Percentiles rank a stretch among this genome's conserved stretches.
phyloP scores from a whole-genome alignment of 2,888 invertebrate species.

The Anthophora plumipes region DNA sequence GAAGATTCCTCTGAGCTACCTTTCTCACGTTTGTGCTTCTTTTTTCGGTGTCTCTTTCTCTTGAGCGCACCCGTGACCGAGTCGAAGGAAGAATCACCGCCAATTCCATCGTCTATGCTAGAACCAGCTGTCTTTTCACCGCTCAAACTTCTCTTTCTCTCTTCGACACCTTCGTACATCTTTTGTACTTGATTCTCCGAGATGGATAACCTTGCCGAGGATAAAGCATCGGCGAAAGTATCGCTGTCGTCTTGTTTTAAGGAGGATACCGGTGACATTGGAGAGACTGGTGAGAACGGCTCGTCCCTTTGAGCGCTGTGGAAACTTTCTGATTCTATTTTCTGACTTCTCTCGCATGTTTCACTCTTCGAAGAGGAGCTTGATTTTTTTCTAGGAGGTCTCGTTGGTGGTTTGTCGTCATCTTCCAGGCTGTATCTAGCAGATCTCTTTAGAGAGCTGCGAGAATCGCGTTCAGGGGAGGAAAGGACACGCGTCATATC shows the following conservation, averaged over 20 bases:
- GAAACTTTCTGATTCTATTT: conserved; percentile 80
- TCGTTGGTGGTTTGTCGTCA: conserved; percentile 86
- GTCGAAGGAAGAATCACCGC: conserved; percentile 83
- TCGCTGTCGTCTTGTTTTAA: conserved; percentile 81
- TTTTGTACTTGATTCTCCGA: conserved; percentile 63
- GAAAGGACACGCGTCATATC: conserved; percentile 86
- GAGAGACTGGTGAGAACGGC: conserved; percentile 55
- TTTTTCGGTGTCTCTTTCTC: conserved; percentile 78
- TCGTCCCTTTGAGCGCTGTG: conserved; percentile 81
- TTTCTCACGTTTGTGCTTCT: conserved; percentile 72
- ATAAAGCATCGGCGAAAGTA: conserved; percentile 81
- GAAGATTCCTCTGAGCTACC: conserved; percentile 77
- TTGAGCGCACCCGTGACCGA: conserved; percentile 78
- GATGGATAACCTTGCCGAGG: conserved; percentile 69
- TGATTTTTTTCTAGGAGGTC: conserved; percentile 88
- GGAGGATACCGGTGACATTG: conserved; percentile 64
- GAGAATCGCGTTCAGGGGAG: conserved; percentile 67
- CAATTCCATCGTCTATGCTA: conserved; percentile 85
- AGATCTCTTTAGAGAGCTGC: conserved; percentile 60
- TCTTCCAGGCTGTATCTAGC: conserved; percentile 80
- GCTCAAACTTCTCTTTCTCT: conserved; percentile 70
- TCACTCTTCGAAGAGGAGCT: conserved; percentile 84
- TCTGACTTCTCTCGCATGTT: conserved; percentile 80
- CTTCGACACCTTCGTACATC: conserved; percentile 45
- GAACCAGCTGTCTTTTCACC: conserved; percentile 63